phyloP scores from a whole-genome alignment of 1,140 invertebrate species.

The Anoplophora glabripennis region DNA sequence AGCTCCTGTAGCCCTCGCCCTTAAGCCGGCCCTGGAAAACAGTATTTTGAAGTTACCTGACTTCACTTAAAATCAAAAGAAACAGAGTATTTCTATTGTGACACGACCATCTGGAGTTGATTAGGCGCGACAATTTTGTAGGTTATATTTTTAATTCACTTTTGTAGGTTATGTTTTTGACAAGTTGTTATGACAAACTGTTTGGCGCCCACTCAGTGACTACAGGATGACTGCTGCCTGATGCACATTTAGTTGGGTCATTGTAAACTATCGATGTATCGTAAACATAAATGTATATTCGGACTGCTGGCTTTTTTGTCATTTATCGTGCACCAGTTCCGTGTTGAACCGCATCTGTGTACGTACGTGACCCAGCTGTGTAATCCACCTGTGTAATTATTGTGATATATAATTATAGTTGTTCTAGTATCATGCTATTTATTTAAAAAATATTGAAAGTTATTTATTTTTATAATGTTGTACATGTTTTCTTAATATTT shows the following conservation, averaged over 20 bases:
- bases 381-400: conserved; percentile 14
- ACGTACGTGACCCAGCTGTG: conserved; percentile 9
- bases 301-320: neutral
- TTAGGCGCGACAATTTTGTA: too few relatives aligned
- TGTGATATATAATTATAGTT: conserved; percentile 17
- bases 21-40: too few relatives aligned
- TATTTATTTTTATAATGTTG: conserved; percentile 18
- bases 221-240: neutral
- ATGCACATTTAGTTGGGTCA: too few relatives aligned
- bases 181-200: too few relatives aligned
- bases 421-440: conserved; percentile 2
- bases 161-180: neutral
- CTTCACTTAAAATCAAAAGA: too few relatives aligned
- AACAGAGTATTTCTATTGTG: too few relatives aligned
- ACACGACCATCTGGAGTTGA: too few relatives aligned
- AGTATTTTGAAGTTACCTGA: too few relatives aligned
- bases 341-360: neutral
- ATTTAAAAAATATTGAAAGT: conserved; percentile 9
- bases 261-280: too few relatives aligned
- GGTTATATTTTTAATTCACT: too few relatives aligned
- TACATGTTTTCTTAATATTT: conserved; percentile 2
- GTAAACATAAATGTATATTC: too few relatives aligned
- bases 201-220: neutral
- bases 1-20: too few relatives aligned
- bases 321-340: neutral